Evolutionary conservation across 2,888 invertebrate species (phyloP).

Genomic region (Pollenia labialis): DNA sequence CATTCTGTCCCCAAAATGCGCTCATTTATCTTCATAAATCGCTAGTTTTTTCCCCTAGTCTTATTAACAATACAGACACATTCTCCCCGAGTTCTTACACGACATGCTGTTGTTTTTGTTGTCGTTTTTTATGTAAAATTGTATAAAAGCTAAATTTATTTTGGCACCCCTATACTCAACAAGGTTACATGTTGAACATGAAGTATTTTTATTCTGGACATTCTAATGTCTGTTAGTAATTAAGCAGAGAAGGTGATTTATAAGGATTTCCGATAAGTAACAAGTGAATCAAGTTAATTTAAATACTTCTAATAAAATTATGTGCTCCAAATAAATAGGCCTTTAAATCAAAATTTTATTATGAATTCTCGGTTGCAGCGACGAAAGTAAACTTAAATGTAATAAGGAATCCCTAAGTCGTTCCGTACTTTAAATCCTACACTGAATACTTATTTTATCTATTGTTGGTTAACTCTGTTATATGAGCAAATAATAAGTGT

Average conservation of each 20-base stretch:
- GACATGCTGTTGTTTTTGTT: background rate
- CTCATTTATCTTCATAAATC: slow-evolving; percentile 72
- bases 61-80: slow-evolving; percentile 53
- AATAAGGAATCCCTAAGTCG: no score
- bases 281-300: no score
- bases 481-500: slow-evolving; percentile 49
- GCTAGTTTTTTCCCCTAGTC: slow-evolving; percentile 47
- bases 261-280: no score
- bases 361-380: no score
- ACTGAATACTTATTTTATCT: background rate
- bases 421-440: background rate
- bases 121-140: background rate
- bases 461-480: slow-evolving; percentile 8
- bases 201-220: background rate
- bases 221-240: background rate
- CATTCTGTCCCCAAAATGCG: slow-evolving; percentile 67
- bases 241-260: background rate
- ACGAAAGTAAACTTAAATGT: no score
- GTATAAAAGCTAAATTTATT: background rate
- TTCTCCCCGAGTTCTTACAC: background rate
- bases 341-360: no score
- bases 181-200: background rate
- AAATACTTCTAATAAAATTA: no score
- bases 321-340: no score
- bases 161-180: background rate